Evolutionary conservation across 2,888 invertebrate species (phyloP), one percentile per base, ranked within the genome.

Genomic region (Bimastos eiseni): DNA sequence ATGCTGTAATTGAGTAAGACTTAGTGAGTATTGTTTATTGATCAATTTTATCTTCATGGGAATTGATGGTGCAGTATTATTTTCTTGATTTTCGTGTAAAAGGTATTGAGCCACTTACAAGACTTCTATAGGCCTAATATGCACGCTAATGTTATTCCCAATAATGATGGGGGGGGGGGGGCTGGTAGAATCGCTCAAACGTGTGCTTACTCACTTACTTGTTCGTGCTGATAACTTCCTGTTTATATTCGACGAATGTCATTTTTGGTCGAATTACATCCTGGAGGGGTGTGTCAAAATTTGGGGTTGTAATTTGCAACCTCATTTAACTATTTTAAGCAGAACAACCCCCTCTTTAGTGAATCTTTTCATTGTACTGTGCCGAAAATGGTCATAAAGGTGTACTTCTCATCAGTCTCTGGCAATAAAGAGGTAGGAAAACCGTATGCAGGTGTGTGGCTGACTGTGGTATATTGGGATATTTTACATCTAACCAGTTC

Each of bases 331-430:
- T 11, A n/a, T 70, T n/a, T 30, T 70, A 70, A 70, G n/a, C 70
- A 70, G 70, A 70, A n/a, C 70, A 70, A 8, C 70, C 70, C 24
- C 4, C 3, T n/a, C n/a, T n/a, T 30, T 30, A 70, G 3, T 70
- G 70, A 5, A 8, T 70, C 70, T 70, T 1, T 30, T 8, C 30
- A n/a, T 70, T 70, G 70, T 30, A 70, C 55, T 30, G 70, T n/a
- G 8, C 33, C 33, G 33, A 90, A 90, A 83, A 91, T 91, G 91
- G 91, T 91, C 34, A 84, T 91, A 83, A 91, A 91, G 89, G 91
- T 91, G 38, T 91, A 91, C 88, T 49, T 90, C n/a, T 91, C 91
- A 19, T 17, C 89, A 36, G 91, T 91, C n/a, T 91, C 91, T 24
- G 91, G 91, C n/a, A 91, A 88, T 70, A 37, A 90, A 33, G 91